Evolutionary conservation across 2,797 vertebrate species (phyloP), one percentile per base, ranked within the genome.

Genomic region (Rhodeus uyekii): DNA sequence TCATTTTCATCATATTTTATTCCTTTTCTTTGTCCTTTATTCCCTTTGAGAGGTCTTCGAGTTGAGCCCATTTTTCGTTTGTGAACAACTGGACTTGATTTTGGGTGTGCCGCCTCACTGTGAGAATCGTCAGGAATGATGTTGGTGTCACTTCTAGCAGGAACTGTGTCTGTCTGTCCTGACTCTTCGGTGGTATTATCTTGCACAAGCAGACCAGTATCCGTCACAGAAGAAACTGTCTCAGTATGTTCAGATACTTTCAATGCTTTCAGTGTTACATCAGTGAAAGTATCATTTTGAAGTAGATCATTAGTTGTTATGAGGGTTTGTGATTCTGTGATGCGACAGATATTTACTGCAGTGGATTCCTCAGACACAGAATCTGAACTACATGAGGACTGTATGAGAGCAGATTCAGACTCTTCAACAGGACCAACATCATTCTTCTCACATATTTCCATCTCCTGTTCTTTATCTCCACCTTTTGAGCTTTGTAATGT

Each of bases 61-160:
- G 53, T 76, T 18, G 73, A 76, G 8, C 73, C 73, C 34, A 76
- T 76, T 76, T 76, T 76, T 32, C 55, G 1, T 27, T 76, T 75
- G 4, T 75, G n/a, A 75, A 39, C 13, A 74, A 74, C 0, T 73
- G 71, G 71, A 24, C 13, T 73, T 0, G 8, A 4, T 32, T 63
- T 8, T 63, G 60, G 2, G 60, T 63, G 29, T 39, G 16, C 2
- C 14, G 19, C 68, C 16, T 18, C 65, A 24, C 13, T 24, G 1
- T 27, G 14, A 48, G 24, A 1, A 32, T 48, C 68, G 46, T 48
- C 16, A 48, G 8, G 68, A 19, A 44, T 10, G 7, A 12, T 46
- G 14, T 2, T 32, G 8, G 1, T 18, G 42, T 48, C 2, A 29
- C n/a, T 27, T 1, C 50, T 0, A 42, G 12, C 12, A 42, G 12